Evolutionary conservation across 2,113 vertebrate species (phyloP), one percentile per base, ranked within the genome.

Genomic region (Bubo blakistoni): DNA sequence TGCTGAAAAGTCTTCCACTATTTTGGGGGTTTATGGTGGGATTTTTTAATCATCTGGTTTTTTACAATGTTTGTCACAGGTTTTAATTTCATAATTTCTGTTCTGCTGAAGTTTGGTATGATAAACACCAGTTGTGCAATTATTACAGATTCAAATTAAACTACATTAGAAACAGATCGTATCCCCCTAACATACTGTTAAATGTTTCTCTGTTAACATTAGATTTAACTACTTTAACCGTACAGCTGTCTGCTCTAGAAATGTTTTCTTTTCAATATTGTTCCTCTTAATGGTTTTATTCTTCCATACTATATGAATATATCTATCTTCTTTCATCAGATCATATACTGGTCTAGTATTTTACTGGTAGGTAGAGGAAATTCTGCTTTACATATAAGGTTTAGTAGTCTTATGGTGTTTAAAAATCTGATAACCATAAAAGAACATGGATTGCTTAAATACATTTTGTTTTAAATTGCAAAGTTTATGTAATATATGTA

Each of bases 71-170:
- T 59, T 3, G 4, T 58, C 30, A 78, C 7, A 62, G 38, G 17
- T 67, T 87, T 95, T 90, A 88, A 83, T 94, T 74, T 88, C 30
- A 44, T 65, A 10, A 36, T 73, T 95, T 94, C 79, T 73, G 13
- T 73, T 77, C 74, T 85, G 42, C 32, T 80, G 29, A 30, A 81
- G 46, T 81, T 88, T 54, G 54, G 12, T 54, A 46, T 73, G 73
- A 77, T 86, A 81, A 95, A 78, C 63, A 88, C 25, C 57, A 76
- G 67, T 92, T 88, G 71, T 77, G 80, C 78, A 81, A 94, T 90
- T 76, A 79, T 77, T 91, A 52, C 44, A 54, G 40, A 82, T 80
- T 92, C 72, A 88, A 88, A 86, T 92, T 88, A 86, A 81, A 84
- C 36, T 72, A 62, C 40, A 51, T 29, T 70, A 70, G 51, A 85